Evolutionary conservation across 2,888 invertebrate genomes (phyloP), one percentile per base, ranked within the genome.

Genomic region (Drosophila fulvimacula): DNA sequence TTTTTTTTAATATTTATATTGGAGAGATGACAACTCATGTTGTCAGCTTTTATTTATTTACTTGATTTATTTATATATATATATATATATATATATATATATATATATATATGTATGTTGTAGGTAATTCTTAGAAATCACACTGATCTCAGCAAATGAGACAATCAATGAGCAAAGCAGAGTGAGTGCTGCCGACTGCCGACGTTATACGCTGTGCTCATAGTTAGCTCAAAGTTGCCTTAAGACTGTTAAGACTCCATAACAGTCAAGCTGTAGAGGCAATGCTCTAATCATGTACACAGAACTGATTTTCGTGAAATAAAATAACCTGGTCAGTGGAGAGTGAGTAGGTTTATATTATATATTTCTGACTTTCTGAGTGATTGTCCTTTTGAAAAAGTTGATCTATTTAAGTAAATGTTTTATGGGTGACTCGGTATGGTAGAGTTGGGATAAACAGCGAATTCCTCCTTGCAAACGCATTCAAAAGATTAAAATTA

Each of bases 41-140:
- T 39, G 51, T 41, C 55, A 39, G 48, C 32, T 17, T 32, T 6
- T 15, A 32, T 13, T 44, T 32, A 41, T n/a, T 30, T 56, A 56
- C 32, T 46, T 48, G 51, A 36, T 38, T 62, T 38, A 39, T 30
- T n/a, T n/a, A n/a, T n/a, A n/a, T n/a, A n/a, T n/a, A n/a, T n/a
- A n/a, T n/a, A n/a, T n/a, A n/a, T n/a, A n/a, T n/a, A n/a, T n/a
- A n/a, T n/a, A n/a, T n/a, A 7, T 44, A 7, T 15, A 21, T 30
- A 30, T 46, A 9, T 5, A 27, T 10, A 44, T 3, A 36, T 17
- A 15, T 10, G 5, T 13, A n/a, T n/a, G 49, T 56, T 15, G n/a
- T 49, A 30, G 32, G 44, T 30, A 36, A 2, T 74, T 75, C 78
- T 36, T 36, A 39, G 69, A 74, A 75, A 46, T 75, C 13, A 27